These are phyloP conservation scores for Colistium nudipinnis DNA, from an alignment of 2,113 vertebrate genomes.

Conservation along the genomic window DNA sequence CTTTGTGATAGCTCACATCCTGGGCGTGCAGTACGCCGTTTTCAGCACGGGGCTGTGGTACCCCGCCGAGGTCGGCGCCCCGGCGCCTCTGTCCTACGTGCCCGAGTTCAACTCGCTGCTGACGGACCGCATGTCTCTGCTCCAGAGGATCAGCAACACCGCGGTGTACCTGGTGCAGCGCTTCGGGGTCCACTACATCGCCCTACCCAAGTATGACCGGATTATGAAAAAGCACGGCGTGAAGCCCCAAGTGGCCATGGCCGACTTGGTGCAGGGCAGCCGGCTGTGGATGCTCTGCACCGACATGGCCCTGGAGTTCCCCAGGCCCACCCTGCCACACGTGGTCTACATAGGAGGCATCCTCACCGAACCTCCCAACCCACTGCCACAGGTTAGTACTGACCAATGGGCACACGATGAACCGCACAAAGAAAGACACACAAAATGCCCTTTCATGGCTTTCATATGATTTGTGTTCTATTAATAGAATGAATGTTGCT, in stretches of 20 bases:
- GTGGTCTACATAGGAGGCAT: slow-evolving; percentile 99
- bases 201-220: slow-evolving; percentile 94
- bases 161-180: slow-evolving; percentile 92
- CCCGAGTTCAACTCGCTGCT: slow-evolving; percentile 98
- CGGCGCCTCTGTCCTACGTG: slow-evolving; percentile 93
- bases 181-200: slow-evolving; percentile 92
- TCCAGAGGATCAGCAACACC: slow-evolving; percentile 92
- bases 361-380: slow-evolving; percentile 91
- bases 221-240: slow-evolving; percentile 94
- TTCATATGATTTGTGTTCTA: neutral
- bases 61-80: slow-evolving; percentile 95
- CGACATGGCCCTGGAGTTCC: slow-evolving; percentile 96
- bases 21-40: slow-evolving; percentile 94
- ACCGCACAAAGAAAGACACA: neutral
- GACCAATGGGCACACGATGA: neutral
- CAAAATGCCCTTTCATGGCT: neutral
- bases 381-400: slow-evolving; percentile 92
- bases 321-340: slow-evolving; percentile 94
- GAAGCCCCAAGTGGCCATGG: slow-evolving; percentile 88
- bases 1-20: slow-evolving; percentile 94
- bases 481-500: no score
- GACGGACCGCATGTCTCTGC: slow-evolving; percentile 93
- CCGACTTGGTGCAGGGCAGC: slow-evolving; percentile 92
- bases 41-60: slow-evolving; percentile 99
- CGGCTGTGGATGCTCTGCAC: slow-evolving; percentile 98